phyloP scores from a whole-genome alignment of 1,140 invertebrate genomes.

The Pachypsylla venusta region DNA sequence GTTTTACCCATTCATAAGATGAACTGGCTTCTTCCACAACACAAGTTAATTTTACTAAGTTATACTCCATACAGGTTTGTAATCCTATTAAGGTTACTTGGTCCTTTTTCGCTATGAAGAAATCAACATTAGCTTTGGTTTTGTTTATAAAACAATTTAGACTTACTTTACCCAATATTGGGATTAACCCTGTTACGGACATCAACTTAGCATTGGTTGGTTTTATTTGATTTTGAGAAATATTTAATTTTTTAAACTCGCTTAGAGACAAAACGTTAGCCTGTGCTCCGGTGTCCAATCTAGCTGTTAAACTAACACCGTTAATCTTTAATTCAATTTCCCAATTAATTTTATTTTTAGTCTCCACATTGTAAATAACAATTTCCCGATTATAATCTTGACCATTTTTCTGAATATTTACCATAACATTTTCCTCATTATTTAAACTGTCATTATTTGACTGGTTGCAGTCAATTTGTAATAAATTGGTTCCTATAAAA shows the following conservation, averaged over 20 bases:
- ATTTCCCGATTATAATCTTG: too few species aligned
- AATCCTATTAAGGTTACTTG: slow-evolving; percentile 2
- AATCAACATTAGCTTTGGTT: not conserved
- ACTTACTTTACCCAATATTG: not conserved
- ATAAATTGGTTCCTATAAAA: too few species aligned
- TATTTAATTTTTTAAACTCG: slow-evolving; percentile 1
- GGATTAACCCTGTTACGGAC: not conserved
- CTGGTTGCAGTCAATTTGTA: too few species aligned
- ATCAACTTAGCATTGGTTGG: not conserved
- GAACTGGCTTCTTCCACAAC: not conserved
- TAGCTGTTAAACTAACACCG: not conserved
- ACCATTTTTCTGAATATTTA: too few species aligned
- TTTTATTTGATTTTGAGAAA: not conserved
- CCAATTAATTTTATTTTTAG: not conserved
- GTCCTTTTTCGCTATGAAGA: not conserved
- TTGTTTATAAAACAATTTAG: not conserved
- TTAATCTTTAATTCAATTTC: not conserved
- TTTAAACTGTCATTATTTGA: too few species aligned
- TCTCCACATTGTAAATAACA: too few species aligned
- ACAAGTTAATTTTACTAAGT: not conserved
- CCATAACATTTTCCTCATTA: too few species aligned
- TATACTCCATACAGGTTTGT: not conserved
- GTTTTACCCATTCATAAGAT: not conserved
- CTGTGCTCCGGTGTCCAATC: not conserved
- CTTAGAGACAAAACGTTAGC: not conserved